A percentile compares a stretch with the other conserved stretches of the same genome.
Conservation (phyloP, 2,113 vertebrate genomes). For the Hydropotes inermis region DNA sequence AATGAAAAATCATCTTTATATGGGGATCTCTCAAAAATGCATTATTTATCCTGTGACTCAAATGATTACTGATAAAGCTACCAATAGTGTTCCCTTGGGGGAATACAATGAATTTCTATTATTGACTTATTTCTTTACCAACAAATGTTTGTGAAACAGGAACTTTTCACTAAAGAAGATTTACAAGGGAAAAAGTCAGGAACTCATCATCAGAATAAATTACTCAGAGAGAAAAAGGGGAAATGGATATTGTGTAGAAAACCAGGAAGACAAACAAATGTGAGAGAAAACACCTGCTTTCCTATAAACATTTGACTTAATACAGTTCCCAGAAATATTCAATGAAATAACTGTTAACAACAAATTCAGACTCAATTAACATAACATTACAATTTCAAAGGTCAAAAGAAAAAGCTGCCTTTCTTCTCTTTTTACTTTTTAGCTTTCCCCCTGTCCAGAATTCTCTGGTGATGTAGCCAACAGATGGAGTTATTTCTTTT, state of each 20-base stretch:
- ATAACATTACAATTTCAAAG: constrained; percentile 58
- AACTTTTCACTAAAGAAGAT: background rate
- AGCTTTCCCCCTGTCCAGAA: constrained; percentile 25
- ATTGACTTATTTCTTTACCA: constrained; percentile 39
- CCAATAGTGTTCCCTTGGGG: background rate
- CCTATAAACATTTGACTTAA: constrained; percentile 59
- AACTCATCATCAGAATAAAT: background rate
- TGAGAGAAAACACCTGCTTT: constrained; percentile 70
- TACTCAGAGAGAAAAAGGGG: background rate
- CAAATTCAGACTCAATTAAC: constrained; percentile 57
- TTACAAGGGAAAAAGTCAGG: constrained; percentile 3
- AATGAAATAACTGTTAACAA: constrained; percentile 58
- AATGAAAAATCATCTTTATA: background rate
- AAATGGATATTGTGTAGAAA: constrained; percentile 39
- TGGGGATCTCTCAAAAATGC: background rate
- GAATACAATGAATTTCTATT: background rate
- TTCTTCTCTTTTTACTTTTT: constrained; percentile 43
- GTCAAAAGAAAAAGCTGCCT: constrained; percentile 45
- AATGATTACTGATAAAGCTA: constrained; percentile 8
- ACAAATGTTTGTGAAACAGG: constrained; percentile 31
- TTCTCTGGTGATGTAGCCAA: constrained; percentile 41
- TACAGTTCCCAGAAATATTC: constrained; percentile 64
- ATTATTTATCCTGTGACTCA: background rate
- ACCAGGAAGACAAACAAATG: background rate
- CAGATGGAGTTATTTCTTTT: constrained; percentile 61